Evolutionary conservation across 2,888 invertebrate genomes (phyloP).

Genomic region (Coleophora deauratella): DNA sequence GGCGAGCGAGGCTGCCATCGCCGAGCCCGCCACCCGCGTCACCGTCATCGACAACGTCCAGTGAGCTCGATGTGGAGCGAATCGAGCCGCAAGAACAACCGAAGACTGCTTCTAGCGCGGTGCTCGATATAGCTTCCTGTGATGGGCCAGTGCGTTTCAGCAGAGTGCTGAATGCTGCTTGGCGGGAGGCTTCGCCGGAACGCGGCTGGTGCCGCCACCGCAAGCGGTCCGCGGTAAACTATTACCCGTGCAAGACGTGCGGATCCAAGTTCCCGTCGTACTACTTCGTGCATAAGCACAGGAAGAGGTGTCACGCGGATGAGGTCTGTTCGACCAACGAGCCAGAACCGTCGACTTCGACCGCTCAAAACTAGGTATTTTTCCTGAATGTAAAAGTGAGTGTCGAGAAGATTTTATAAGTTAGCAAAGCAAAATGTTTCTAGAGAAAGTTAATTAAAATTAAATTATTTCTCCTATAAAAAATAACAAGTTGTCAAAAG

Average conservation of each 20-base stretch:
- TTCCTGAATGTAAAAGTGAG: background rate
- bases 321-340: conserved; percentile 41
- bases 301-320: conserved; percentile 87
- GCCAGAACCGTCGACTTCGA: conserved; percentile 35
- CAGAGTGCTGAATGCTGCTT: conserved; percentile 88
- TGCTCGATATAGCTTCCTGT: conserved; percentile 91
- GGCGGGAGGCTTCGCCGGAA: conserved; percentile 59
- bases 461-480: too few species aligned
- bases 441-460: too few species aligned
- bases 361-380: conserved; percentile 20
- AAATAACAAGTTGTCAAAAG: too few species aligned
- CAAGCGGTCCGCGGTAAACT: conserved; percentile 87
- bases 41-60: conserved; percentile 55
- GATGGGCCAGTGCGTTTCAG: conserved; percentile 92
- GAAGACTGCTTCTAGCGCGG: conserved; percentile 53
- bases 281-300: conserved; percentile 94
- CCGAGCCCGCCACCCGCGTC: conserved; percentile 49
- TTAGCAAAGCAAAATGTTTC: background rate
- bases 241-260: conserved; percentile 95
- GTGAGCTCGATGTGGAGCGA: conserved; percentile 59
- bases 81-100: conserved; percentile 45
- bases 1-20: conserved; percentile 48
- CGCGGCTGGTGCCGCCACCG: conserved; percentile 91
- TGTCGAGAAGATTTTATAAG: background rate
- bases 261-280: conserved; percentile 94